These are phyloP conservation scores for Hypercompe scribonia DNA, from an alignment of 2,888 invertebrate genomes.

Conservation along the genomic window DNA sequence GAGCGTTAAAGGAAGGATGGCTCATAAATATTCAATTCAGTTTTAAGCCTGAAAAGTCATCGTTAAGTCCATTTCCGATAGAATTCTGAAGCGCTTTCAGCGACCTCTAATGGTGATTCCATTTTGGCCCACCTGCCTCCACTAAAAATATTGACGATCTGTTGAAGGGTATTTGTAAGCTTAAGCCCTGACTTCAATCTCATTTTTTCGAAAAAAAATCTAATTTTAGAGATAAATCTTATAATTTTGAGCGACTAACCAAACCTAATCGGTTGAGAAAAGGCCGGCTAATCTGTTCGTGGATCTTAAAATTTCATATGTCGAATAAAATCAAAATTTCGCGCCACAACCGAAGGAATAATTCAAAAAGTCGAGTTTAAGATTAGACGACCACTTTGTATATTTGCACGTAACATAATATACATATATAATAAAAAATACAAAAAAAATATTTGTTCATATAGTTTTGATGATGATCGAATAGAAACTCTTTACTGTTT, in stretches of 20 bases:
- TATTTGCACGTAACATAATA: too few species aligned
- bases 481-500: background rate
- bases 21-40: conserved; percentile 85
- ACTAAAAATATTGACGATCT: conserved; percentile 28
- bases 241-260: too few species aligned
- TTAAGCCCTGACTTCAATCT: conserved; percentile 20
- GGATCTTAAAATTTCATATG: background rate
- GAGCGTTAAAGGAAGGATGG: conserved; percentile 68
- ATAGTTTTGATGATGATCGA: background rate
- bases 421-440: too few species aligned
- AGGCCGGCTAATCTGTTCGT: background rate
- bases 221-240: background rate
- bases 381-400: background rate
- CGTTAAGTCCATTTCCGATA: conserved; percentile 83
- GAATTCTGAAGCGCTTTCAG: conserved; percentile 58
- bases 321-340: background rate
- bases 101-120: conserved; percentile 65
- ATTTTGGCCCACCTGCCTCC: conserved; percentile 63
- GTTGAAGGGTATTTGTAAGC: conserved; percentile 56
- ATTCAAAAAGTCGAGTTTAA: background rate
- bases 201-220: background rate
- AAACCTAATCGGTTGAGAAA: too few species aligned
- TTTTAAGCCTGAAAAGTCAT: conserved; percentile 79
- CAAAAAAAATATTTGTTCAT: too few species aligned
- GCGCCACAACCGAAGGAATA: background rate